A percentile compares a stretch with the other conserved stretches of the same genome.
Conservation (phyloP, 2,113 vertebrate species). For the Arothron firmamentum region DNA sequence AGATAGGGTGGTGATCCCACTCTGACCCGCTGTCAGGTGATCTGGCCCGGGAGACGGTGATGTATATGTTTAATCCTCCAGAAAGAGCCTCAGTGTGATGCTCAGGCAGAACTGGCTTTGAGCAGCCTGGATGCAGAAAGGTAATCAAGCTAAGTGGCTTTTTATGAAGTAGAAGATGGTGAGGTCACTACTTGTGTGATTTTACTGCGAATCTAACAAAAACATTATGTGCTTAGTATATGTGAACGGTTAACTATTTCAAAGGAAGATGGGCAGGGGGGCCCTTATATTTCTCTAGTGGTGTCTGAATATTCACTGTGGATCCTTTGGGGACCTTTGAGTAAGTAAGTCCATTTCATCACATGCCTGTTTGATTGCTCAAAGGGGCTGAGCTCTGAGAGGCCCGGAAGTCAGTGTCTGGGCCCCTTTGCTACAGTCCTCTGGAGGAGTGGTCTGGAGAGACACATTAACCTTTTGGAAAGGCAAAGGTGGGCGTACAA, state of each 20-base stretch:
- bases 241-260: no score
- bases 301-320: neutral
- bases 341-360: neutral
- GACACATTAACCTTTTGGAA: neutral
- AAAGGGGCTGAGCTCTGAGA: neutral
- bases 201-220: constrained; percentile 46
- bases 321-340: neutral
- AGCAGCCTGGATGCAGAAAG: constrained; percentile 20
- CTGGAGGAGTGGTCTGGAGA: neutral
- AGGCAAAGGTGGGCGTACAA: neutral
- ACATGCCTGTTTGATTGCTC: neutral
- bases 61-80: constrained; percentile 57
- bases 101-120: constrained; percentile 25
- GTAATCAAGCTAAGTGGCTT: constrained; percentile 67
- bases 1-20: constrained; percentile 63
- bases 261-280: no score
- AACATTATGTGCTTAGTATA: constrained; percentile 15
- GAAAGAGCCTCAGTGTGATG: constrained; percentile 34
- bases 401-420: neutral
- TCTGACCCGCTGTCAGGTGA: constrained; percentile 59
- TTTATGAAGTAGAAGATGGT: constrained; percentile 58
- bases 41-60: constrained; percentile 47
- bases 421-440: neutral
- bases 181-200: constrained; percentile 46
- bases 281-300: neutral